Base-by-base conservation (phyloP, 2,113 vertebrate species). In the Fulmarus glacialis region DNA sequence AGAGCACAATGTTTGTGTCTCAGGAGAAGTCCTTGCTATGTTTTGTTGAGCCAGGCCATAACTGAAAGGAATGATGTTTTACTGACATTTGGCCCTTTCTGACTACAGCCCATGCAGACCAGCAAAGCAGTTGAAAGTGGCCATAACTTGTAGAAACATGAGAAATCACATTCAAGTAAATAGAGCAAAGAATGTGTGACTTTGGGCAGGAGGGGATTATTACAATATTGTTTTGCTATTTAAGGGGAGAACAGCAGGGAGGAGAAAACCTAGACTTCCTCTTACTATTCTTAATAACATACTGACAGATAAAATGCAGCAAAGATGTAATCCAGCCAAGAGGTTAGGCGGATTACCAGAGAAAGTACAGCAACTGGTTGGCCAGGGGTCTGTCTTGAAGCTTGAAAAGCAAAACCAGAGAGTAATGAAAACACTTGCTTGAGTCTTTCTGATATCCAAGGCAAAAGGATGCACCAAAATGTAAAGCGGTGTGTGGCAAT, bases 91-190 rank as follows among this genome's bases (percentile, higher is more conserved):
- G 38, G 81, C 59, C 74, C 21, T 38, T 59, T 52, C 29, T 42
- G 29, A 1, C 4, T 45, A 2, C 80, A 68, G 56, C 43, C 48
- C 27, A 4, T 5, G 0, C 40, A 47, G 63, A n/a, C 48, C 4
- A 16, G 53, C 15, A 2, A 38, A 4, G 52, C 6, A 29, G 52
- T 77, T 83, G 58, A 50, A 70, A 92, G 75, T 58, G 72, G n/a
- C 45, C 1, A 1, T 62, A 73, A 83, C 40, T 32, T 73, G 72
- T 38, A 90, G 89, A 59, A 90, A 45, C 34, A 45, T 72, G 30
- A 45, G 45, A 60, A 89, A 58, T 48, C 9, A 0, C 26, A 8
- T 36, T 29, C 34, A 58, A 67, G 19, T 53, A 86, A 94, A 87
- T 24, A 48, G 53, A 93, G 55, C 47, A 55, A 70, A 73, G 48